A percentile compares a stretch with the other conserved stretches of the same genome.
phyloP scores from a whole-genome alignment of 2,888 invertebrate genomes.

The Diogma glabrata region DNA sequence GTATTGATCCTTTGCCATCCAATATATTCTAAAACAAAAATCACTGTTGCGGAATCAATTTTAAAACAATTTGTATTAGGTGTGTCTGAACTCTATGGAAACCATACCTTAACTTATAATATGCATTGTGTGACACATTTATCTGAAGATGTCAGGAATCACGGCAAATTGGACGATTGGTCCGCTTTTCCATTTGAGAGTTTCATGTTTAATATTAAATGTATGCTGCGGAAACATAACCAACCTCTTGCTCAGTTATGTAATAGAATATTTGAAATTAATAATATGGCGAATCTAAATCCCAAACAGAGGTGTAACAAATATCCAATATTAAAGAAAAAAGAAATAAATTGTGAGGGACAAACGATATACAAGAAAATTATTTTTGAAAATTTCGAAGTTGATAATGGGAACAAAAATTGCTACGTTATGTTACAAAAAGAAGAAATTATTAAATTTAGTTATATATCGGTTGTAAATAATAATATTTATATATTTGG shows the following conservation, averaged over 20 bases:
- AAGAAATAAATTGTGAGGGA: background rate
- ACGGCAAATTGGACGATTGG: background rate
- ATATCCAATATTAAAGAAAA: background rate
- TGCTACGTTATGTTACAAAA: background rate
- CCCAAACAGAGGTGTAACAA: background rate
- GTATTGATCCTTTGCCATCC: background rate
- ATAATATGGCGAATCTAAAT: background rate
- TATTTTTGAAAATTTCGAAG: background rate
- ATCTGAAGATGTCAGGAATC: background rate
- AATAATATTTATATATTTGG: background rate
- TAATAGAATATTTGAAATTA: background rate
- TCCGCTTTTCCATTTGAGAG: background rate
- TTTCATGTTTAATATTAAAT: background rate
- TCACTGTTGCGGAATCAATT: background rate
- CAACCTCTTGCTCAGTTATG: background rate
- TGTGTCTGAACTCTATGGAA: background rate
- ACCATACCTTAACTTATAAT: background rate
- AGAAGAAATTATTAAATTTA: background rate
- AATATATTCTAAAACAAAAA: background rate
- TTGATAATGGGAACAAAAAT: background rate
- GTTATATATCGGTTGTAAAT: background rate
- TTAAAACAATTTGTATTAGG: background rate
- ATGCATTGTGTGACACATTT: constrained; percentile 3
- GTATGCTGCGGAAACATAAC: background rate
- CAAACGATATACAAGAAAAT: background rate